Base-by-base conservation (phyloP, 2,888 invertebrate genomes). In the Piscicola geometra region DNA sequence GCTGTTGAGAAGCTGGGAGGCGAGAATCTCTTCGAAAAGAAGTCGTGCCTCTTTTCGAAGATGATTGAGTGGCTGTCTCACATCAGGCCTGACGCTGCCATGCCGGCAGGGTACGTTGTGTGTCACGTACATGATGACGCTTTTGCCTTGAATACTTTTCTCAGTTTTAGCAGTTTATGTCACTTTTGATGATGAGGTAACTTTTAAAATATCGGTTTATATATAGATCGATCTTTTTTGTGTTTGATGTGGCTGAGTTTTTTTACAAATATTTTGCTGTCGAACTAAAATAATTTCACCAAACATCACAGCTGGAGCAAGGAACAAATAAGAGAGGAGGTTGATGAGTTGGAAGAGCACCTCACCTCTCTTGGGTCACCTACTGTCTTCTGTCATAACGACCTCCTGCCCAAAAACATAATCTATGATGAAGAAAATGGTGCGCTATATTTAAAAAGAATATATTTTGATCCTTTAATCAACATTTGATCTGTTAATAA, bases 381-480 rank as follows among this genome's bases (percentile, higher is more conserved):
- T 0, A 86, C 94, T 79, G 96, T 95, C 78, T 96, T 96, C 88
- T 91, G 93, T 85, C 99, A 99, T 88, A 99, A 99, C 88, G 99
- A 99, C 88, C 89, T 97, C 80, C 89, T 99, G 82, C 88, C 98
- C 83, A 93, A 92, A 83, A 99, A 99, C 87, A 90, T 99, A 79
- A 90, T 99, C 81, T 92, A 92, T 86, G 90, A 93, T 83, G 87
- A 90, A 83, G 21, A 71, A n/a, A 21, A 25, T 25, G 25, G 76
- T 71, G 30, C 1, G 77, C 33, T n/a, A 67, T 32, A 52, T 52
- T 30, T 41, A 25, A 5, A 25, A 36, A 5, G 2, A 21, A 30
- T 41, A 18, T 47, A 21, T 1, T 66, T n/a, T n/a, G n/a, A n/a
- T n/a, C n/a, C n/a, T 30, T 67, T 33, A 50, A n/a, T 25, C 47